Evolutionary conservation across 2,113 vertebrate genomes (phyloP), one percentile per base, ranked within the genome.

Genomic region (Trachemys scripta): DNA sequence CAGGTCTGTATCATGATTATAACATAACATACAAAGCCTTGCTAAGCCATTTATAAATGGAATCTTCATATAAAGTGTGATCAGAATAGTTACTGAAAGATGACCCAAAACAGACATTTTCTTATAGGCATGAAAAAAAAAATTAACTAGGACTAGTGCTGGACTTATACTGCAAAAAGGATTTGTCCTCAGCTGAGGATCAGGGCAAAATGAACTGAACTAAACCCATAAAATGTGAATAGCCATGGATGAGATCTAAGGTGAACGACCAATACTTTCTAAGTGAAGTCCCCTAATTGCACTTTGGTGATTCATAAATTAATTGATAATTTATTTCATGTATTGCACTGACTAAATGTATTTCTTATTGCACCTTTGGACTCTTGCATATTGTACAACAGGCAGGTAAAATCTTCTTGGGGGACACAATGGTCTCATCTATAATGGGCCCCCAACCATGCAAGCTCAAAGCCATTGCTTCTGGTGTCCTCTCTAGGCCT

Each of bases 271-370:
- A 92, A 92, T 38, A 10, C 87, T 47, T 88, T 91, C 81, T 87
- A 93, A 93, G 93, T 95, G 78, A 93, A 91, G 31, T 65, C 53
- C 53, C 94, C 4, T 88, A 96, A 92, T 82, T 96, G 81, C 47
- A 89, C 89, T 96, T n/a, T 3, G 29, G 87, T 94, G 96, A 96
- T 95, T 93, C 93, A 95, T 94, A 47, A 89, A 87, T 95, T 93
- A 95, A 90, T 93, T 80, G 84, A 85, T 81, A 17, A 59, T 95
- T 95, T 93, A 75, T 92, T 91, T 80, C 20, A 79, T 59, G 81
- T 84, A 94, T 84, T 80, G 86, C 81, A 80, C 65, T 92, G 92
- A 87, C 25, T 57, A 83, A 93, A 82, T 65, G 29, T 75, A 78
- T 54, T 86, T 87, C 81, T 95, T 91, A 92, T 8, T 94, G 90